Conservation (phyloP, 2,888 invertebrate species). For the Formica aserva region DNA sequence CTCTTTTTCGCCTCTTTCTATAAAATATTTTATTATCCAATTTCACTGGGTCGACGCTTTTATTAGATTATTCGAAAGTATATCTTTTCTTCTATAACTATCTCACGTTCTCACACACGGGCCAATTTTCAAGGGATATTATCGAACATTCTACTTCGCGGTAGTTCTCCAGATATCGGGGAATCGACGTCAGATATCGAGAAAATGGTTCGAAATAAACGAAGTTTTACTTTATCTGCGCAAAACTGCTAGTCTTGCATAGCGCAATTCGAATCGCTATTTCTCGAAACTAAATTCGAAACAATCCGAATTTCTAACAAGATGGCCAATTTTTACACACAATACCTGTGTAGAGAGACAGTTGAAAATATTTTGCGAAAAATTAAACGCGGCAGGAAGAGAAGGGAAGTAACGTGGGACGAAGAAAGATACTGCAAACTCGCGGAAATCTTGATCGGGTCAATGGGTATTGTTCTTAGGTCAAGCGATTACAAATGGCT, state of each 20-base stretch:
- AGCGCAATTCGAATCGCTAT: slow-evolving; percentile 58
- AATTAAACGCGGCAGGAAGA: slow-evolving; percentile 6
- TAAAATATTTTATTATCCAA: slow-evolving; percentile 4
- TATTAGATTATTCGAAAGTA: slow-evolving; percentile 34
- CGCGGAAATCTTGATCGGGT: slow-evolving; percentile 72
- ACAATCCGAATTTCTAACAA: slow-evolving; percentile 71
- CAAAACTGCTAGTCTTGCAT: slow-evolving; percentile 14
- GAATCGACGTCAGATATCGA: neutral
- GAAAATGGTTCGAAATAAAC: slow-evolving; percentile 35
- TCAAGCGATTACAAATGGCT: slow-evolving; percentile 80
- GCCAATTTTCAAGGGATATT: slow-evolving; percentile 45
- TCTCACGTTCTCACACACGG: slow-evolving; percentile 13
- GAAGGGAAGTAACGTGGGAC: neutral
- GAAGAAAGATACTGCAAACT: slow-evolving; percentile 28
- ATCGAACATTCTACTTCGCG: slow-evolving; percentile 43
- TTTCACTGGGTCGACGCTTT: slow-evolving; percentile 7
- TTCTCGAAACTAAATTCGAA: slow-evolving; percentile 62
- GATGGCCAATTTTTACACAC: slow-evolving; percentile 66
- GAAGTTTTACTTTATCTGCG: slow-evolving; percentile 37
- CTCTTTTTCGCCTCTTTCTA: neutral
- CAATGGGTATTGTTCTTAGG: slow-evolving; percentile 75
- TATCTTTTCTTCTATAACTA: slow-evolving; percentile 11
- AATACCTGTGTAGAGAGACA: slow-evolving; percentile 59
- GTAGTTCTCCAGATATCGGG: slow-evolving; percentile 14
- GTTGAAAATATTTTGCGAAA: slow-evolving; percentile 61